Base-by-base conservation (phyloP, 2,113 vertebrate genomes). In the Erythrolamprus reginae region DNA sequence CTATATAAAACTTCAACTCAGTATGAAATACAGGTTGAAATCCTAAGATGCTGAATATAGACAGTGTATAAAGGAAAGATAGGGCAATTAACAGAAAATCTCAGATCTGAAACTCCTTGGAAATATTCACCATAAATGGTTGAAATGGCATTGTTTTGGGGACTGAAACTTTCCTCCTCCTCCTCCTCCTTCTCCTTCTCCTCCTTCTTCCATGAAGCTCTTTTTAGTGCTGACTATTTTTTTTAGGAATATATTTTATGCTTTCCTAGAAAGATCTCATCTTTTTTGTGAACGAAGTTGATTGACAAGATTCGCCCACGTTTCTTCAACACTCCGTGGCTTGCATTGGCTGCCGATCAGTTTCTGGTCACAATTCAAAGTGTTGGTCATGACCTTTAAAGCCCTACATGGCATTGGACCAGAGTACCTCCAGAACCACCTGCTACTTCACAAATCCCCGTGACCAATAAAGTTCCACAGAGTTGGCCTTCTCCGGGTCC, bases 141-240 rank as follows among this genome's bases (percentile, higher is more conserved):
- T 93, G 90, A 38, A 21, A 92, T 86, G 88, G 89, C 93, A 91
- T 91, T 93, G 94, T 28, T 82, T 65, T 88, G 92, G 90, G 70
- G 93, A 93, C 92, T 93, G 56, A 45, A 61, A 50, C 12, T 53
- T 94, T 90, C 51, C 45, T 45, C 5, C 45, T 45, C 5, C 45
- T 45, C 5, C 45, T 45, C 5, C 45, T 45, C 5, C 45, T 45
- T 45, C 45, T 47, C 6, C 2, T 47, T 47, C 4, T 47, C 6
- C 47, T 91, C 90, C 88, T 85, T 91, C 88, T 86, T 92, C 42
- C 52, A 28, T 91, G 58, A 77, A 9, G 94, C 24, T 61, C 26
- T 24, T 89, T 87, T 91, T 50, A 45, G 33, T 70, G 10, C n/a
- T 45, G 47, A 48, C 77, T 93, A 47, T 56, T 1, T 52, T 52